A percentile compares a stretch with the other conserved stretches of the same genome.
Conservation (phyloP, 2,797 vertebrate species). For the Xenops minutus region DNA sequence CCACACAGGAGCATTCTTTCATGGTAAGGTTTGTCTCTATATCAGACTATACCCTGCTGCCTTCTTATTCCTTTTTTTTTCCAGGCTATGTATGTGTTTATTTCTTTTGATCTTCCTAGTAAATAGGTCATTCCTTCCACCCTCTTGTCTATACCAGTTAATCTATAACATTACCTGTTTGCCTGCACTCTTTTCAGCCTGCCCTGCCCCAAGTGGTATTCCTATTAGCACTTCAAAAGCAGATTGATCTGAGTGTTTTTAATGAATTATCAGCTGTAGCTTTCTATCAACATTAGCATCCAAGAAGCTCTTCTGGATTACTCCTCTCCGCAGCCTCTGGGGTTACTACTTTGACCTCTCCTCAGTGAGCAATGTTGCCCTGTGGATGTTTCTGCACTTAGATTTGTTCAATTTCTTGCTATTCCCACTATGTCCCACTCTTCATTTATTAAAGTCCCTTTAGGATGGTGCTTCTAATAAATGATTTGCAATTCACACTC, state of each 20-base stretch:
- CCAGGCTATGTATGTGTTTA: not conserved
- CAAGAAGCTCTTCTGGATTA: not conserved
- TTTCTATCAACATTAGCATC: slow-evolving; percentile 6
- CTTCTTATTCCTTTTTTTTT: not conserved
- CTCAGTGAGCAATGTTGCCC: not conserved
- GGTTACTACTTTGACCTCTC: not conserved
- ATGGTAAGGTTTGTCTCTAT: not conserved
- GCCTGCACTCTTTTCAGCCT: not conserved
- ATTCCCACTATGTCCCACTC: not conserved
- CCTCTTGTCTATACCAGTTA: not conserved
- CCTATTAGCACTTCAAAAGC: slow-evolving; percentile 55
- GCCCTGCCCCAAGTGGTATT: not conserved
- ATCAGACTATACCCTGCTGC: not conserved
- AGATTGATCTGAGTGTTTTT: not conserved
- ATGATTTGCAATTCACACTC: slow-evolving; percentile 30
- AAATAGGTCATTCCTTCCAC: slow-evolving; percentile 36
- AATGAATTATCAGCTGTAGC: not conserved
- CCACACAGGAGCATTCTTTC: not conserved
- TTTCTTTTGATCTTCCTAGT: slow-evolving; percentile 42
- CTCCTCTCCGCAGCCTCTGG: not conserved
- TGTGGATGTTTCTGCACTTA: not conserved
- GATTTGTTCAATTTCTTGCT: slow-evolving; percentile 14
- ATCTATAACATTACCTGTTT: slow-evolving; percentile 36
- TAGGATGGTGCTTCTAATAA: slow-evolving; percentile 20
- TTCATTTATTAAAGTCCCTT: slow-evolving; percentile 48